phyloP scores from a whole-genome alignment of 2,888 invertebrate species.

The Polymixis lichenea region DNA sequence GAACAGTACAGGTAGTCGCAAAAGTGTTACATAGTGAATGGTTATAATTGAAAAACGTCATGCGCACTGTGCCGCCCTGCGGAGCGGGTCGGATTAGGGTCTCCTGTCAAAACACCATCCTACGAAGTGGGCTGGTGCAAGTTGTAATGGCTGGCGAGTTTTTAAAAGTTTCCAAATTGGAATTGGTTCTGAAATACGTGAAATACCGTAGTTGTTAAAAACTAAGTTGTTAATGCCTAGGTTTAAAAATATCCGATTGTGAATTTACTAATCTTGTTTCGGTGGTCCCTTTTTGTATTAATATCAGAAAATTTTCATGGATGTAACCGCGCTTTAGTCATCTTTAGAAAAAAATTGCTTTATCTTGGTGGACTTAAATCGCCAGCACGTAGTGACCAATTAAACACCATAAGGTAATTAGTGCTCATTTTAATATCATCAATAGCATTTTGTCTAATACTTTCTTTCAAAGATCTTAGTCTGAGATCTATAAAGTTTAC shows the following conservation, averaged over 20 bases:
- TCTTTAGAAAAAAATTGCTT: too few species aligned
- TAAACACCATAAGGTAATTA: not conserved
- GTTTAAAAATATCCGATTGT: not conserved
- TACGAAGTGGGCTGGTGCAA: slow-evolving; percentile 60
- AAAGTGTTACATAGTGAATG: slow-evolving; percentile 86
- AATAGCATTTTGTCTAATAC: too few species aligned
- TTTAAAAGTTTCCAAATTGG: slow-evolving; percentile 22
- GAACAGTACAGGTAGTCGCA: slow-evolving; percentile 69
- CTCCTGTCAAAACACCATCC: slow-evolving; percentile 83
- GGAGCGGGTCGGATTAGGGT: slow-evolving; percentile 85
- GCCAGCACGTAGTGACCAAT: too few species aligned
- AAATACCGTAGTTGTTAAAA: not conserved
- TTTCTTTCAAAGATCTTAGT: not conserved
- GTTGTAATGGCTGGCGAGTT: slow-evolving; percentile 48
- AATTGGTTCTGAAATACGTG: slow-evolving; percentile 20
- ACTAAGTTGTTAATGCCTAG: not conserved
- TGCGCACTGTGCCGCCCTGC: slow-evolving; percentile 84
- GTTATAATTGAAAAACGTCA: slow-evolving; percentile 86
- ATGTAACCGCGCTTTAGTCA: too few species aligned
- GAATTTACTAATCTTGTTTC: not conserved
- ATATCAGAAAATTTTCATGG: too few species aligned
- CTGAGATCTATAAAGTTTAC: not conserved
- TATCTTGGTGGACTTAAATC: not conserved
- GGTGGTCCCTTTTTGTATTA: not conserved
- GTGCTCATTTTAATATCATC: too few species aligned